Conservation (phyloP, 2,797 vertebrate genomes). For the Rhynchonycteris naso region DNA sequence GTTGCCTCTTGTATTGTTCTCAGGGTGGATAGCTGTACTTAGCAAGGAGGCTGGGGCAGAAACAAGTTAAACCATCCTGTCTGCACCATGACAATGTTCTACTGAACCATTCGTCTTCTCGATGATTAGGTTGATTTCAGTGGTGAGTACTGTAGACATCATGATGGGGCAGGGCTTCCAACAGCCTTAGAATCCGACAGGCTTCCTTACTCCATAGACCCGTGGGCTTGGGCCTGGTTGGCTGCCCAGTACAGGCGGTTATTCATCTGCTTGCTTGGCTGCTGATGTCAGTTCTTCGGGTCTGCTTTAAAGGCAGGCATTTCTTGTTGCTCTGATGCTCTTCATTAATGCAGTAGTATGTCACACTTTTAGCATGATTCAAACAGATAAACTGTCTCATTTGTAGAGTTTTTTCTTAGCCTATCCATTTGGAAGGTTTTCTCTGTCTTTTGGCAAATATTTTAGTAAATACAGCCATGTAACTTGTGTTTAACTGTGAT, state of each 20-base stretch:
- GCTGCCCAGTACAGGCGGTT: slow-evolving; percentile 46
- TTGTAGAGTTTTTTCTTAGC: slow-evolving; percentile 42
- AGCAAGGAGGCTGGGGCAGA: not conserved
- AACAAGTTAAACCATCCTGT: slow-evolving; percentile 15
- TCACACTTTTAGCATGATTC: slow-evolving; percentile 46
- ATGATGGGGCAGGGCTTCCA: not conserved
- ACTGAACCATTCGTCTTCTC: slow-evolving; percentile 50
- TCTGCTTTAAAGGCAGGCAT: slow-evolving; percentile 64
- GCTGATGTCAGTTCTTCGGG: slow-evolving; percentile 59
- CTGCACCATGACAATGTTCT: not conserved
- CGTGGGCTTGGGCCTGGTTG: slow-evolving; percentile 39
- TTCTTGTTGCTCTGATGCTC: slow-evolving; percentile 54
- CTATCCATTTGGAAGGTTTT: slow-evolving; percentile 37
- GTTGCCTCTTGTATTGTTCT: slow-evolving; percentile 17
- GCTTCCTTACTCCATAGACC: slow-evolving; percentile 21
- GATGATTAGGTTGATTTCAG: slow-evolving; percentile 52
- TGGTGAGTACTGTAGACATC: slow-evolving; percentile 42
- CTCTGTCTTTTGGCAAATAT: slow-evolving; percentile 49
- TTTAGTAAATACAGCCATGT: slow-evolving; percentile 52
- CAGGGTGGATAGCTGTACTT: slow-evolving; percentile 24
- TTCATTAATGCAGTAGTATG: slow-evolving; percentile 65
- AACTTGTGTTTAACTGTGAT: slow-evolving; percentile 50
- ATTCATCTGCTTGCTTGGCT: slow-evolving; percentile 64
- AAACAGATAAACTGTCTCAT: slow-evolving; percentile 43
- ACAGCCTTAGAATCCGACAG: slow-evolving; percentile 41